phyloP scores from a whole-genome alignment of 1,140 invertebrate genomes.

The Samia ricini region DNA sequence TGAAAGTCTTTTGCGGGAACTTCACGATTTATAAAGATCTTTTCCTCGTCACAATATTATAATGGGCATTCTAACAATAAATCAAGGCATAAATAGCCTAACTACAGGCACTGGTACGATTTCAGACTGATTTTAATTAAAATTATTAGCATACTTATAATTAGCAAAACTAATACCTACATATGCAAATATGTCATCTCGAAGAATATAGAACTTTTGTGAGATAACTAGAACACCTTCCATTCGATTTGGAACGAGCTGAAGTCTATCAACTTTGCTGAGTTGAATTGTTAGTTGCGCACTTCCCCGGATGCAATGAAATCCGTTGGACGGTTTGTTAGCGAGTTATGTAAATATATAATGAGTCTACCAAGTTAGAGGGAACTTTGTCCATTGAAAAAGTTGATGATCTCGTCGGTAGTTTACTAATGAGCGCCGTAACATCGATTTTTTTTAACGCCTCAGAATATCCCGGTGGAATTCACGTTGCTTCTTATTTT shows the following conservation, averaged over 20 bases:
- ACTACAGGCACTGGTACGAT: background rate
- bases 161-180: conserved; percentile 17
- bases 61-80: too few species aligned
- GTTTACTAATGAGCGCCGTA: conserved; percentile 38
- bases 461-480: too few species aligned
- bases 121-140: background rate
- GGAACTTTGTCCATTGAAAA: conserved; percentile 33
- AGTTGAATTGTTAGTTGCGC: conserved; percentile 54
- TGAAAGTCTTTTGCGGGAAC: too few species aligned
- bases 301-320: conserved; percentile 32
- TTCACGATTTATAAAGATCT: too few species aligned
- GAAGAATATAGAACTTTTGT: conserved; percentile 5
- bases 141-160: background rate
- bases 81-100: too few species aligned
- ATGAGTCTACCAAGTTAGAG: conserved; percentile 40
- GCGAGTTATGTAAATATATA: conserved; percentile 53
- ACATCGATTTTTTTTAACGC: background rate
- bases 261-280: conserved; percentile 26
- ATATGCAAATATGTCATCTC: background rate
- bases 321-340: conserved; percentile 44
- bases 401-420: conserved; percentile 23
- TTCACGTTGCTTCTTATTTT: too few species aligned
- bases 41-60: too few species aligned
- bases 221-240: conserved; percentile 11
- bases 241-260: conserved; percentile 20